phyloP scores from a whole-genome alignment of 2,888 invertebrate species.

The Dexiosoma caninum region DNA sequence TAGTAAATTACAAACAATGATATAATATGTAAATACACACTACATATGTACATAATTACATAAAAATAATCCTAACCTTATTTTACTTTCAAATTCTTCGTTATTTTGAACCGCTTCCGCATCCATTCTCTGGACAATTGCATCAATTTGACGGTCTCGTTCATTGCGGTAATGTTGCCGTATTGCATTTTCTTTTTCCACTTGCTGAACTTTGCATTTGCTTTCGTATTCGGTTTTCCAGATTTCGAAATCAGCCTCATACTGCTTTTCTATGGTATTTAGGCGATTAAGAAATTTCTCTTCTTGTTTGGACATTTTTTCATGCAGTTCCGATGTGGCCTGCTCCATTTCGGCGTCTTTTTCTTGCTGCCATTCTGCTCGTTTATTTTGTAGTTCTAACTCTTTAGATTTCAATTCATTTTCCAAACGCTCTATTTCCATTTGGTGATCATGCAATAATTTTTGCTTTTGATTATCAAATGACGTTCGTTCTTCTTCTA shows the following conservation, averaged over 20 bases:
- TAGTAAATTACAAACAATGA: neutral
- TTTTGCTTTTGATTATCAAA: conserved; percentile 80
- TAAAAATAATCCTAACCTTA: conserved; percentile 67
- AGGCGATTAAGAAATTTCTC: conserved; percentile 81
- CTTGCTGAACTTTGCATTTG: conserved; percentile 78
- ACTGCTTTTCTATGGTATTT: conserved; percentile 80
- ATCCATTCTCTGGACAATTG: conserved; percentile 77
- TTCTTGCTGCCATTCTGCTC: conserved; percentile 77
- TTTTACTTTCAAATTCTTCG: conserved; percentile 76
- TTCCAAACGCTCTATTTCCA: conserved; percentile 78
- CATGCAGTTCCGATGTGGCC: conserved; percentile 79
- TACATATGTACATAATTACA: neutral
- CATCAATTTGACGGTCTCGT: conserved; percentile 87
- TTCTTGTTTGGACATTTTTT: conserved; percentile 78
- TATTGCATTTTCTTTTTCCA: conserved; percentile 84
- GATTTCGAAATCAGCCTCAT: conserved; percentile 81
- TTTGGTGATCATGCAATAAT: conserved; percentile 78
- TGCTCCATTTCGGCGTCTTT: conserved; percentile 79
- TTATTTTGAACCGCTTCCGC: conserved; percentile 73
- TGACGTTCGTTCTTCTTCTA: conserved; percentile 79
- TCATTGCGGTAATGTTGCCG: conserved; percentile 85
- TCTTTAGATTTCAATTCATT: conserved; percentile 79
- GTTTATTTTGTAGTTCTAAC: conserved; percentile 73
- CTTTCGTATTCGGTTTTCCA: conserved; percentile 81
- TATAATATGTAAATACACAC: neutral